A percentile compares a stretch with the other conserved stretches of the same genome.
Conservation (phyloP, 2,113 vertebrate genomes). For the Junco hyemalis region DNA sequence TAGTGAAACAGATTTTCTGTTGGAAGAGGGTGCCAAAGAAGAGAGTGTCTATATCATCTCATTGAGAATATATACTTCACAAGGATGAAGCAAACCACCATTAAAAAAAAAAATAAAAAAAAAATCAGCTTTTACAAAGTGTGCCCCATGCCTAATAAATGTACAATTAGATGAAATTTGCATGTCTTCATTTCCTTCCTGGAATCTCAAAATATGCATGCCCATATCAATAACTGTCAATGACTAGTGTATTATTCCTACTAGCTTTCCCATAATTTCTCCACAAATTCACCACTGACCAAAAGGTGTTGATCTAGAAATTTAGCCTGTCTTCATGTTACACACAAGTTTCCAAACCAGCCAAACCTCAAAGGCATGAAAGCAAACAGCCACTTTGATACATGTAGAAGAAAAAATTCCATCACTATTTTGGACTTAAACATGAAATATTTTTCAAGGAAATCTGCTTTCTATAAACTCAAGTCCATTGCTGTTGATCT, state of each 20-base stretch:
- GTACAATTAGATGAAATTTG: neutral
- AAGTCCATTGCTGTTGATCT: neutral
- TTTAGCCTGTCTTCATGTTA: neutral
- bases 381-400: neutral
- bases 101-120: neutral
- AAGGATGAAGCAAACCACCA: neutral
- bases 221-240: neutral
- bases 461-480: neutral
- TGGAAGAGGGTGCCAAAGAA: neutral
- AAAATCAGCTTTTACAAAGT: neutral
- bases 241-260: neutral
- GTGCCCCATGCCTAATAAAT: neutral
- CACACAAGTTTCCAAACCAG: fast-evolving
- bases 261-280: neutral
- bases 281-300: neutral
- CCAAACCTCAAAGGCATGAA: neutral
- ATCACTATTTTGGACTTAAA: neutral
- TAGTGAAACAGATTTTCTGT: neutral
- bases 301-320: neutral
- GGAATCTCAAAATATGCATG: neutral
- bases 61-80: neutral
- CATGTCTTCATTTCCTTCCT: neutral
- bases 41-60: neutral
- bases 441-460: neutral
- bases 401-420: neutral